phyloP scores from a whole-genome alignment of 2,113 vertebrate species.

The Etheostoma spectabile region DNA sequence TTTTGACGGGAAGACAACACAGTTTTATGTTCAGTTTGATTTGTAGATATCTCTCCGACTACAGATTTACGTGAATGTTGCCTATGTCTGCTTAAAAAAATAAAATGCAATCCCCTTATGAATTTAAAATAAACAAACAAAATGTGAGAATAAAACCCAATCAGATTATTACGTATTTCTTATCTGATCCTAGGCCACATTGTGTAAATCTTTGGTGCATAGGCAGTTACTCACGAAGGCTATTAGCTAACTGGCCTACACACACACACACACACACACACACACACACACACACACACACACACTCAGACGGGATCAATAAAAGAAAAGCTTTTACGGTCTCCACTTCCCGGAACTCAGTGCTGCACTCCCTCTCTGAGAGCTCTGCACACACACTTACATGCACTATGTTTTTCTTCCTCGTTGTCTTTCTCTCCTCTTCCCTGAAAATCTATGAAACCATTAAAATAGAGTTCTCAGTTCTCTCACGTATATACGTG shows the following conservation, averaged over 20 bases:
- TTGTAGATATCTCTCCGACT: background rate
- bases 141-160: background rate
- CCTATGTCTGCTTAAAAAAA: background rate
- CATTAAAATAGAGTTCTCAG: background rate
- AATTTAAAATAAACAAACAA: background rate
- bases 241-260: constrained; percentile 21
- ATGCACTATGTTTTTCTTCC: background rate
- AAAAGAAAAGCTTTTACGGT: constrained; percentile 71
- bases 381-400: background rate
- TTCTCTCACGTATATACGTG: accelerated
- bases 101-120: background rate
- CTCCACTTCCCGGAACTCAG: constrained; percentile 66
- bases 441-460: background rate
- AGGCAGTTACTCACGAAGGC: constrained; percentile 22
- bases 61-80: background rate
- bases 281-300: constrained; percentile 27
- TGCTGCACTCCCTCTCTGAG: constrained; percentile 29
- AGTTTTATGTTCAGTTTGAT: background rate
- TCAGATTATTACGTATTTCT: background rate
- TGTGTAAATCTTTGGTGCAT: constrained; percentile 21
- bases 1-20: too few relatives aligned
- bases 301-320: constrained; percentile 63
- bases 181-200: background rate
- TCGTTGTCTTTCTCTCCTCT: background rate
- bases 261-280: constrained; percentile 19